A percentile compares a stretch with the other conserved stretches of the same genome.
phyloP scores from a whole-genome alignment of 2,888 invertebrate species.

The Disparrhopalites patrizii region DNA sequence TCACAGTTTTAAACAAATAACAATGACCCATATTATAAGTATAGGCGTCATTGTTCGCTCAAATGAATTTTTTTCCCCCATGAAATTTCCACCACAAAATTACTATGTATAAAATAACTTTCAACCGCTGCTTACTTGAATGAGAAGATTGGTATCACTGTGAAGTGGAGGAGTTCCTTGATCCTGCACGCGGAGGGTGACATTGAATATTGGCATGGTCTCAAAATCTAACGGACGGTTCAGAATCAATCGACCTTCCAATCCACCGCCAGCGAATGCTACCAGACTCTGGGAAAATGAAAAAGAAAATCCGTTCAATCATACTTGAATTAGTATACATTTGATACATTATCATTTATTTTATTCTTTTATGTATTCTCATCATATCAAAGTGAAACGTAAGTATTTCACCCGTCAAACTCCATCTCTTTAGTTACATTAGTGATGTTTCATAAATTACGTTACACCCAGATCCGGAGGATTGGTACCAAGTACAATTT shows the following conservation, averaged over 20 bases:
- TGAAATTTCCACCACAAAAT: background rate
- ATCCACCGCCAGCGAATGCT: conserved; percentile 70
- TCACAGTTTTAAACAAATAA: background rate
- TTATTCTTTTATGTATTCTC: too few species aligned
- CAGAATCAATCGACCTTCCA: conserved; percentile 77
- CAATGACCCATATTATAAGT: background rate
- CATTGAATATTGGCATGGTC: conserved; percentile 54
- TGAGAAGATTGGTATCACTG: conserved; percentile 69
- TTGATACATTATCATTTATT: too few species aligned
- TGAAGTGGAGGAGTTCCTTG: conserved; percentile 74
- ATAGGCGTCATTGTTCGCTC: background rate
- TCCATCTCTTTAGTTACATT: too few species aligned
- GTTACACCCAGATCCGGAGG: too few species aligned
- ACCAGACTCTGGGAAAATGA: conserved; percentile 66
- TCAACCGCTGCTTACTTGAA: conserved; percentile 59
- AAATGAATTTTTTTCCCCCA: background rate
- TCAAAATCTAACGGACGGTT: conserved; percentile 80
- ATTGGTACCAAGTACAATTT: too few species aligned
- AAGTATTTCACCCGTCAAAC: too few species aligned
- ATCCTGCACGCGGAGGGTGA: conserved; percentile 55
- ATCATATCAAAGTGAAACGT: too few species aligned
- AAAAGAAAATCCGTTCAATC: conserved; percentile 16
- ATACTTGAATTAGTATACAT: too few species aligned
- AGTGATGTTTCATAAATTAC: too few species aligned
- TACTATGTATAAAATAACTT: background rate